Evolutionary conservation across 2,888 invertebrate species (phyloP).

Genomic region (Microctonus aethiopoides): DNA sequence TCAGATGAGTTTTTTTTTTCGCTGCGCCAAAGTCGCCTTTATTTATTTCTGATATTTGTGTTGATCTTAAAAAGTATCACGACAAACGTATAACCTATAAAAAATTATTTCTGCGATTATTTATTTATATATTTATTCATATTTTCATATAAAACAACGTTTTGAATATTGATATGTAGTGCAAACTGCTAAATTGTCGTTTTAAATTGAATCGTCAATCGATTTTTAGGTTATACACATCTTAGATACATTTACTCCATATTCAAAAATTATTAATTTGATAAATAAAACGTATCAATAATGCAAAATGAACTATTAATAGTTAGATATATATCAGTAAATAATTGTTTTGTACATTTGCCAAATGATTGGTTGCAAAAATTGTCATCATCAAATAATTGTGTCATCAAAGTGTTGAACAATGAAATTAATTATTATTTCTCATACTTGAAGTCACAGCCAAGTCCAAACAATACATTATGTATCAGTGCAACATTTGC

Average conservation of each 20-base stretch:
- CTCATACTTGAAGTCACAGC: conserved; percentile 62
- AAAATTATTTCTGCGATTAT: no score
- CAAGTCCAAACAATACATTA: conserved; percentile 68
- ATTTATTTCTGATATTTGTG: no score
- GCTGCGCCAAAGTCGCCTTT: no score
- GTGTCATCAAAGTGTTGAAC: conserved; percentile 68
- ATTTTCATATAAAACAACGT: no score
- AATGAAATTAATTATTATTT: conserved; percentile 65
- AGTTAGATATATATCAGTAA: conserved; percentile 67
- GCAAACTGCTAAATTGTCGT: no score
- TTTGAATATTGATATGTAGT: no score
- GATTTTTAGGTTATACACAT: neutral
- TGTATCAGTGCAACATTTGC: conserved; percentile 74
- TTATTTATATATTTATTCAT: no score
- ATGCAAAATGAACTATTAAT: conserved; percentile 68
- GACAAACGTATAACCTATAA: no score
- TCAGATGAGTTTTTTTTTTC: no score
- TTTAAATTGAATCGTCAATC: no score
- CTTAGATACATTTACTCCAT: neutral
- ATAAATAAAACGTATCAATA: conserved; percentile 17
- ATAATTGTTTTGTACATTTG: conserved; percentile 68
- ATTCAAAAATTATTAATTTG: neutral
- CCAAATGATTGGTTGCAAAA: conserved; percentile 57
- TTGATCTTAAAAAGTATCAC: no score
- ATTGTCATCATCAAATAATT: conserved; percentile 57